Percentiles rank a stretch among this genome's conserved stretches.
phyloP scores from a whole-genome alignment of 1,140 invertebrate species.

The Ostrea denselamellosa region DNA sequence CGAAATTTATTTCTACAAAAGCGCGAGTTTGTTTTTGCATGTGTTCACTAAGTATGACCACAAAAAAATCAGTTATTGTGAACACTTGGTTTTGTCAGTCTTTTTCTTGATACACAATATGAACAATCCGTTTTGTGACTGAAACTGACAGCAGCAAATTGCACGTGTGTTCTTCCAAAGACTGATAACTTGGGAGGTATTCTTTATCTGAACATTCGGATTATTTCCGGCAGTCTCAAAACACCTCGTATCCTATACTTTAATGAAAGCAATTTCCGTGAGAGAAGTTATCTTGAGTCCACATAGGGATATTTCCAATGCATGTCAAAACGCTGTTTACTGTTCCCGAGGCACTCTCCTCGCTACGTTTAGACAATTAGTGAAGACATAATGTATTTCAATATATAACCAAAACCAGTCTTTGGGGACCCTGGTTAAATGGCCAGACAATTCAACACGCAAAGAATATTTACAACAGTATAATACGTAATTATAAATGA shows the following conservation, averaged over 20 bases:
- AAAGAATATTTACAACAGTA: neutral
- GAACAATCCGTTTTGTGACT: too few species aligned
- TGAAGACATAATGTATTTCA: neutral
- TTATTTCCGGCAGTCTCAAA: neutral
- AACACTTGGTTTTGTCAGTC: too few species aligned
- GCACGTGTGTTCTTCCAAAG: neutral
- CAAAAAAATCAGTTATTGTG: too few species aligned
- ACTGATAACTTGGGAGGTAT: neutral
- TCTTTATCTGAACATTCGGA: neutral
- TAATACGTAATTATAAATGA: too few species aligned
- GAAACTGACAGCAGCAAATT: too few species aligned
- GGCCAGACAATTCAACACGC: neutral
- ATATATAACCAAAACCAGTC: neutral
- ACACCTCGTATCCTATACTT: neutral
- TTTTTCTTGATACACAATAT: too few species aligned
- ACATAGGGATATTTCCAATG: neutral
- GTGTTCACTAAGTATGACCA: too few species aligned
- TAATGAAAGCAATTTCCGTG: conserved; percentile 27
- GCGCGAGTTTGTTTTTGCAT: too few species aligned
- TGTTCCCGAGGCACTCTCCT: neutral
- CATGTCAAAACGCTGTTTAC: neutral
- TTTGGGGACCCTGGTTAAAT: neutral
- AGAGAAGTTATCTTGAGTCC: conserved; percentile 1
- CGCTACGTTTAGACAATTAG: conserved; percentile 1
- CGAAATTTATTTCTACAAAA: too few species aligned